Percentiles rank a stretch among this genome's conserved stretches.
These are phyloP conservation scores for Poecile montanus DNA, from an alignment of 2,797 vertebrate species.

Conservation along the genomic window DNA sequence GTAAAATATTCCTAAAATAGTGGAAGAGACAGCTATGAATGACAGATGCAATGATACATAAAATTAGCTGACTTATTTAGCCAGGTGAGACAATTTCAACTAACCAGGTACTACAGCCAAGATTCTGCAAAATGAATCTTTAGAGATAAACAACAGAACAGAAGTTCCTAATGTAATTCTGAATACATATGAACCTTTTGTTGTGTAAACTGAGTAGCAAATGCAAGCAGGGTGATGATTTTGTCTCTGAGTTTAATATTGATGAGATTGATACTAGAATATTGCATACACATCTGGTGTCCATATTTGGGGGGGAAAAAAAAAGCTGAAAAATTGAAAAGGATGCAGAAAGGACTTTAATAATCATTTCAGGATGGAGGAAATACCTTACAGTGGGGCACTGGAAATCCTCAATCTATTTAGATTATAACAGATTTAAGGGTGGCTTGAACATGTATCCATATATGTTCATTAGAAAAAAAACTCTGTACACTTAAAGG, in stretches of 20 bases:
- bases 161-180: neutral
- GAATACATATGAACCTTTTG: neutral
- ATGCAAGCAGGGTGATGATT: neutral
- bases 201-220: slow-evolving; percentile 7
- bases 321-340: neutral
- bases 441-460: neutral
- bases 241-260: neutral
- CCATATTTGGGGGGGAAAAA: neutral
- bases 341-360: slow-evolving; percentile 17
- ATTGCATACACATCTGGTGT: slow-evolving; percentile 18
- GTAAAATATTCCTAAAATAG: neutral
- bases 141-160: neutral
- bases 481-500: neutral
- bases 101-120: neutral
- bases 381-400: slow-evolving; percentile 4
- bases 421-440: slow-evolving; percentile 46
- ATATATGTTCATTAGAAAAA: neutral
- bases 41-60: neutral
- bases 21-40: neutral
- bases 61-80: neutral
- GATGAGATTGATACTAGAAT: slow-evolving; percentile 22
- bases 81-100: neutral
- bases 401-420: slow-evolving; percentile 47
- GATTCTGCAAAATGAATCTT: neutral
- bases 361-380: slow-evolving; percentile 48